A percentile compares a stretch with the other conserved stretches of the same genome.
These are phyloP conservation scores for Bellardia pandia DNA, from an alignment of 2,888 invertebrate species.

Conservation along the genomic window DNA sequence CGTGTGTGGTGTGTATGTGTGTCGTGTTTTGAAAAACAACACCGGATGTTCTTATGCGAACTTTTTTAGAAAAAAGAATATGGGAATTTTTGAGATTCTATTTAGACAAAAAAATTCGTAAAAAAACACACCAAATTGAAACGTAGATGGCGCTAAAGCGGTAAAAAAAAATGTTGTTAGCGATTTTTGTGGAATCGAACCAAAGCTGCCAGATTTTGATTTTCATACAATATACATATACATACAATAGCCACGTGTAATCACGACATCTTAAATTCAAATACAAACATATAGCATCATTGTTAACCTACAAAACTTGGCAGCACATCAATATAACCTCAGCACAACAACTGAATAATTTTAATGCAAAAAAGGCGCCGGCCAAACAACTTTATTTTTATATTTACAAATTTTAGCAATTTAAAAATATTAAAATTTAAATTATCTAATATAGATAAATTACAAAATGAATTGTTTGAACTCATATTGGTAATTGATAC, in stretches of 20 bases:
- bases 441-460: not conserved
- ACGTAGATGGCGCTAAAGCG: too few relatives aligned
- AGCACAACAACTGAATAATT: conserved; percentile 29
- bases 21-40: too few relatives aligned
- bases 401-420: not conserved
- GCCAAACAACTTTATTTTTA: conserved; percentile 11
- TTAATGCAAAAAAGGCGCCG: conserved; percentile 53
- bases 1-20: too few relatives aligned
- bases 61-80: too few relatives aligned
- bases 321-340: conserved; percentile 45
- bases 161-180: too few relatives aligned
- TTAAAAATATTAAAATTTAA: not conserved
- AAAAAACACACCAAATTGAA: too few relatives aligned
- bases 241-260: not conserved
- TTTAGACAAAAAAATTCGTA: too few relatives aligned
- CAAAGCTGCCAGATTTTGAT: too few relatives aligned
- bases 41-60: too few relatives aligned
- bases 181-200: too few relatives aligned
- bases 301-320: not conserved
- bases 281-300: not conserved
- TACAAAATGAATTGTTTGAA: conserved; percentile 58
- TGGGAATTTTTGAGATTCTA: too few relatives aligned
- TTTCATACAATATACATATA: too few relatives aligned
- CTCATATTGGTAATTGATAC: conserved; percentile 53
- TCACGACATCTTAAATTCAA: not conserved